Conservation (phyloP, 2,888 invertebrate genomes). For the Drosophila eohydei region DNA sequence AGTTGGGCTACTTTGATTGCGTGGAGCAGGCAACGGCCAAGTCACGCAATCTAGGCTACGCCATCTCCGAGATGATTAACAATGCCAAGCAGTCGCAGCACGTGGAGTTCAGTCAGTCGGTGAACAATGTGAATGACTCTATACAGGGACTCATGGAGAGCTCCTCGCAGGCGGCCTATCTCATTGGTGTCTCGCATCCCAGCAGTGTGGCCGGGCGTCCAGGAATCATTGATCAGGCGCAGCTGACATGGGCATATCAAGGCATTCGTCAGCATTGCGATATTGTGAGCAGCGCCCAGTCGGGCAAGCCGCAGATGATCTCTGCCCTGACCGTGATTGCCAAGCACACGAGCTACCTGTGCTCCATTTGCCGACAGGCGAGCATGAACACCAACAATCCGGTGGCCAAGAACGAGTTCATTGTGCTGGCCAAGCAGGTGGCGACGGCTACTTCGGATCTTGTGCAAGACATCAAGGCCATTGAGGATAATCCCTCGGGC, state of each 20-base stretch:
- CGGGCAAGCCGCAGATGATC: constrained; percentile 93
- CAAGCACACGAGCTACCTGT: constrained; percentile 97
- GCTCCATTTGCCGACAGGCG: constrained; percentile 97
- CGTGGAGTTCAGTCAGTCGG: constrained; percentile 93
- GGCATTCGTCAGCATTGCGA: constrained; percentile 96
- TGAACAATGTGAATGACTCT: constrained; percentile 92
- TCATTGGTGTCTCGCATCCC: constrained; percentile 96
- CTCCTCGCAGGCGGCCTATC: constrained; percentile 97
- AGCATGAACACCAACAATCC: constrained; percentile 96
- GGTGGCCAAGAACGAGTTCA: constrained; percentile 97
- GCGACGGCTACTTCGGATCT: constrained; percentile 97
- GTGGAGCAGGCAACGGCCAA: constrained; percentile 95
- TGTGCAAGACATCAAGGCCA: constrained; percentile 96
- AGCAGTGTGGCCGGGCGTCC: constrained; percentile 94
- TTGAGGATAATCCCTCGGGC: constrained; percentile 93
- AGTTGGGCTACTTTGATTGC: constrained; percentile 96
- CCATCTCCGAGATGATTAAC: constrained; percentile 97
- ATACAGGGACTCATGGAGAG: constrained; percentile 97
- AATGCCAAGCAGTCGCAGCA: constrained; percentile 95
- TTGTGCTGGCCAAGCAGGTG: constrained; percentile 98
- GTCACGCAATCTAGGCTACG: constrained; percentile 93
- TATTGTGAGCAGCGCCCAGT: constrained; percentile 89
- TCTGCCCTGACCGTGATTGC: constrained; percentile 97
- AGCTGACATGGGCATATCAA: constrained; percentile 94
- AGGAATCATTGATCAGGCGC: constrained; percentile 95